Evolutionary conservation across 1,140 invertebrate species (phyloP).

Genomic region (Megalopta genalis): DNA sequence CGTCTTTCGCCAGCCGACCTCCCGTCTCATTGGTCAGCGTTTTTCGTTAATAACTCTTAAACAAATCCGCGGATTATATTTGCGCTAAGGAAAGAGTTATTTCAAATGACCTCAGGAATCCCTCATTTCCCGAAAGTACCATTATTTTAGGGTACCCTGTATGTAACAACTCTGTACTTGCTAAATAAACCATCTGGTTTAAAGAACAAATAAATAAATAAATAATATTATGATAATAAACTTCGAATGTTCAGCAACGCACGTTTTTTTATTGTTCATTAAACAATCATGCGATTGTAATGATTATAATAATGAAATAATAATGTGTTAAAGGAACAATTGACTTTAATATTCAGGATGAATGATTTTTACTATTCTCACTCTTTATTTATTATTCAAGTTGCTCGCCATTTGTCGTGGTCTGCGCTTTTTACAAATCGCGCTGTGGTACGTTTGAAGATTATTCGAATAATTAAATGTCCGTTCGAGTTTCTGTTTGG

Average conservation of each 20-base stretch:
- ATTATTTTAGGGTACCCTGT: too few species aligned
- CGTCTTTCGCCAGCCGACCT: too few species aligned
- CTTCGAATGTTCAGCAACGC: background rate
- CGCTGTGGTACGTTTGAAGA: background rate
- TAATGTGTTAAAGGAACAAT: background rate
- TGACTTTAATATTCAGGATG: background rate
- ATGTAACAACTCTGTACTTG: too few species aligned
- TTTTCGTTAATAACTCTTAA: too few species aligned
- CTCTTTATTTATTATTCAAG: background rate
- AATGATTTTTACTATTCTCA: background rate
- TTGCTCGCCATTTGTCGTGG: background rate
- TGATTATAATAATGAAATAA: background rate
- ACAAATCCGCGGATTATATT: too few species aligned
- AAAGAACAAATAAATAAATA: background rate
- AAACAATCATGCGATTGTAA: background rate
- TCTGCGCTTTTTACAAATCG: background rate
- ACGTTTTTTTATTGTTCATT: background rate
- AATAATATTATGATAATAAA: background rate
- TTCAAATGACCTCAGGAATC: too few species aligned
- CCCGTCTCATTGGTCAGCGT: too few species aligned
- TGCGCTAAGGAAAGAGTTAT: too few species aligned
- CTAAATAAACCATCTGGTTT: too few species aligned
- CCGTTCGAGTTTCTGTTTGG: too few species aligned
- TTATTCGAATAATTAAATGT: background rate
- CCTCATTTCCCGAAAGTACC: too few species aligned